Evolutionary conservation across 2,113 vertebrate species (phyloP).

Genomic region (Toxotes chatareus): DNA sequence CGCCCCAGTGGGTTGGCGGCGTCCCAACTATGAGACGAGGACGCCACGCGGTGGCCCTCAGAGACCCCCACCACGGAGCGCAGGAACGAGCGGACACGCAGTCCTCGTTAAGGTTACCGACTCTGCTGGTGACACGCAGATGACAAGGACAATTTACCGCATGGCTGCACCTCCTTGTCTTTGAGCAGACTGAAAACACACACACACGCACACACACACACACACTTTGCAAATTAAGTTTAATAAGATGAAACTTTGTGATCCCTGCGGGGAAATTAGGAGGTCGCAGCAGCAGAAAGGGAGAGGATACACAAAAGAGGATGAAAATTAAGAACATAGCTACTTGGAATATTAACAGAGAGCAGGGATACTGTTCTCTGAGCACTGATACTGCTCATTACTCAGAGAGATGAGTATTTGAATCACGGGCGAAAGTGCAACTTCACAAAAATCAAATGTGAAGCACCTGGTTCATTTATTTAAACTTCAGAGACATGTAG

Average conservation of each 20-base stretch:
- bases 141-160: constrained; percentile 74
- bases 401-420: neutral
- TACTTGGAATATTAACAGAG: constrained; percentile 49
- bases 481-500: neutral
- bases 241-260: constrained; percentile 70
- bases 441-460: neutral
- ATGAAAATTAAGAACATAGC: constrained; percentile 53
- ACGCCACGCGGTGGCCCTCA: constrained; percentile 25
- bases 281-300: constrained; percentile 57
- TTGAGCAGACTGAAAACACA: constrained; percentile 37
- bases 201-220: constrained; percentile 31
- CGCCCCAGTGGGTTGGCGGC: constrained; percentile 3
- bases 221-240: constrained; percentile 65
- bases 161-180: constrained; percentile 62
- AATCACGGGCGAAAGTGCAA: constrained; percentile 3
- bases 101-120: constrained; percentile 65
- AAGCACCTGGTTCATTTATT: neutral
- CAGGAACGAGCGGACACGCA: constrained; percentile 28
- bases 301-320: constrained; percentile 51
- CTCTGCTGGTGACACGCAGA: constrained; percentile 65
- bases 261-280: constrained; percentile 72
- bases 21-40: constrained; percentile 22
- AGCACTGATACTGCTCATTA: neutral
- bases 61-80: constrained; percentile 30
- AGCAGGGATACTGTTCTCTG: neutral